These are phyloP conservation scores for Andrena praecox DNA, from an alignment of 2,888 invertebrate genomes.

Conservation along the genomic window DNA sequence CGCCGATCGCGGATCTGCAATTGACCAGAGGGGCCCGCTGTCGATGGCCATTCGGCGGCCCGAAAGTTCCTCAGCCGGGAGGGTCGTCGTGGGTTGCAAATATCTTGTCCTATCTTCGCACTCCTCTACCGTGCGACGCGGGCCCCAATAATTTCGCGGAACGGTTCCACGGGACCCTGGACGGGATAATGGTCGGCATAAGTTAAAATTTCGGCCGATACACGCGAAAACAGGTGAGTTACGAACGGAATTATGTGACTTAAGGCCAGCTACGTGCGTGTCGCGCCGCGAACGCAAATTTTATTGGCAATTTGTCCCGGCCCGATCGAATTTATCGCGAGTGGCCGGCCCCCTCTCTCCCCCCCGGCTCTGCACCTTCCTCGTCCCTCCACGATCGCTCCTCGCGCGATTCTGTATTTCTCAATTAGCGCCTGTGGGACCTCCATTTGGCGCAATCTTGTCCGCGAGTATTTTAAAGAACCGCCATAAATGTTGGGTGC, in stretches of 20 bases:
- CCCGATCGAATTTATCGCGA: constrained; percentile 74
- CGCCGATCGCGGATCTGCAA: constrained; percentile 33
- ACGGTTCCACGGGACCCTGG: constrained; percentile 39
- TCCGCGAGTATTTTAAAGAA: constrained; percentile 25
- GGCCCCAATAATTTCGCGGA: constrained; percentile 58
- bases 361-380: neutral
- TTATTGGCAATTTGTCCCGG: constrained; percentile 78
- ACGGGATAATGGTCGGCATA: constrained; percentile 77
- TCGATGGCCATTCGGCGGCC: constrained; percentile 1
- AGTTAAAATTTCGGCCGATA: constrained; percentile 81
- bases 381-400: constrained; percentile 3
- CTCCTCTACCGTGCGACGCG: constrained; percentile 36
- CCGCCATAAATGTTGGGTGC: constrained; percentile 14
- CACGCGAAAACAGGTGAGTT: constrained; percentile 80
- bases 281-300: constrained; percentile 63
- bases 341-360: constrained; percentile 34
- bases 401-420: constrained; percentile 66
- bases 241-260: constrained; percentile 78
- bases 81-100: constrained; percentile 45
- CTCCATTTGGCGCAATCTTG: constrained; percentile 57
- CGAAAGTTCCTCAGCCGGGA: constrained; percentile 50
- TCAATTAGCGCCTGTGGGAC: constrained; percentile 65
- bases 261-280: constrained; percentile 65
- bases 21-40: constrained; percentile 35
- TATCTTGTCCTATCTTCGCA: constrained; percentile 56